Evolutionary conservation across 2,888 invertebrate species (phyloP), one percentile per base, ranked within the genome.

Genomic region (Eupithecia inturbata): DNA sequence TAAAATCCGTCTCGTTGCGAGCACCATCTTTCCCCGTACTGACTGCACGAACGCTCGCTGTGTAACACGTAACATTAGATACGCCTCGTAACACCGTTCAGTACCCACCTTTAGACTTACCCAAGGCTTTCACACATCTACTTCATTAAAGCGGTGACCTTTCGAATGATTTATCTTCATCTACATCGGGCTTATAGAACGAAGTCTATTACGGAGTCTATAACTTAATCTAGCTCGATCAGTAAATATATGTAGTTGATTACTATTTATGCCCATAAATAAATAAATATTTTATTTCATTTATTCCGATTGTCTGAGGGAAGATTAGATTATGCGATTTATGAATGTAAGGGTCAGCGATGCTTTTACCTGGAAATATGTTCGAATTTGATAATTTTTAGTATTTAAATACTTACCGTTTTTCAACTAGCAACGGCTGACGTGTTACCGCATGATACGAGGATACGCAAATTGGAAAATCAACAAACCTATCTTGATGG

Each of bases 131-230:
- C 45, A 45, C n/a, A 16, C 14, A 64, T 36, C 28, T 12, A n/a
- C 36, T 57, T 67, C 12, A 66, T 69, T 66, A 67, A 67, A 36
- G 62, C 73, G 67, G 39, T 70, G 70, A 67, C 73, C 73, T 73
- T 67, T 72, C 26, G 31, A 67, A 53, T 22, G 60, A 73, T 62
- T 74, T 74, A 70, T 66, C 39, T 26, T 66, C 22, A 36, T 41
- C 22, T 26, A 41, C 22, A 64, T 67, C 31, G 62, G 68, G 63
- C 14, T 53, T 70, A 49, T 70, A 67, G 26, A 67, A 22, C 68
- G 57, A 28, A 6, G 60, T 64, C 64, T 69, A 45, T 57, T 26
- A 57, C 57, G 12, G 3, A 26, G 4, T 57, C 53, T n/a, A n/a
- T n/a, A n/a, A n/a, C n/a, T n/a, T n/a, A n/a, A n/a, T n/a, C n/a